phyloP scores from a whole-genome alignment of 2,888 invertebrate species.

The Cephalotes varians region DNA sequence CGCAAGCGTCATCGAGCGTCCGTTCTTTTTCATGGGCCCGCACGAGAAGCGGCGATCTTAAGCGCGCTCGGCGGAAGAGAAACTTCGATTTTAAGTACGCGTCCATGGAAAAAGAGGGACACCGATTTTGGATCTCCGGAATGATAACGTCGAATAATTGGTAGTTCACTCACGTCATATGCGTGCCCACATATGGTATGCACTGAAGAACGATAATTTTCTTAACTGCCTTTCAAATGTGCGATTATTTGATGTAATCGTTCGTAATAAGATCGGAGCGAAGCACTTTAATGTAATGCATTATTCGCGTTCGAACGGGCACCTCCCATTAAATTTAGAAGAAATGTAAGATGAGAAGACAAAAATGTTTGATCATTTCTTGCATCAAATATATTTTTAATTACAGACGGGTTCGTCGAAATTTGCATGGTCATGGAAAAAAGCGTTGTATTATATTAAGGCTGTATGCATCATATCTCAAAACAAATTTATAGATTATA shows the following conservation, averaged over 20 bases:
- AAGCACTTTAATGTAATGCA: background rate
- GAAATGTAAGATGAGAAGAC: background rate
- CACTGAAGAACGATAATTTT: background rate
- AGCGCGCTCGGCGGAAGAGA: slow-evolving; percentile 4
- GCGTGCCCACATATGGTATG: background rate
- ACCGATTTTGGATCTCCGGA: slow-evolving; percentile 16
- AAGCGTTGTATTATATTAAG: too few relatives aligned
- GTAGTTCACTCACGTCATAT: background rate
- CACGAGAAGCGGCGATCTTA: background rate
- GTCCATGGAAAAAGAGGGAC: background rate
- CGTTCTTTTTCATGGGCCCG: background rate
- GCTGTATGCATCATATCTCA: too few relatives aligned
- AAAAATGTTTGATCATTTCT: background rate
- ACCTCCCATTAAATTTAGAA: background rate
- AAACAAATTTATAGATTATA: too few relatives aligned
- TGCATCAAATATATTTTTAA: background rate
- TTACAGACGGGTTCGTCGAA: background rate
- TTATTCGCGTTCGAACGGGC: background rate
- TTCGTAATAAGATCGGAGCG: background rate
- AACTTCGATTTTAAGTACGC: slow-evolving; percentile 17
- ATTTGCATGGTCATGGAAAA: too few relatives aligned
- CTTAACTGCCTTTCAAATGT: background rate
- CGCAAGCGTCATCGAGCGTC: background rate
- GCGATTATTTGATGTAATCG: background rate
- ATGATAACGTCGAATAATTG: slow-evolving; percentile 28